Evolutionary conservation across 2,113 vertebrate species (phyloP).

Genomic region (Reinhardtius hippoglossoides): DNA sequence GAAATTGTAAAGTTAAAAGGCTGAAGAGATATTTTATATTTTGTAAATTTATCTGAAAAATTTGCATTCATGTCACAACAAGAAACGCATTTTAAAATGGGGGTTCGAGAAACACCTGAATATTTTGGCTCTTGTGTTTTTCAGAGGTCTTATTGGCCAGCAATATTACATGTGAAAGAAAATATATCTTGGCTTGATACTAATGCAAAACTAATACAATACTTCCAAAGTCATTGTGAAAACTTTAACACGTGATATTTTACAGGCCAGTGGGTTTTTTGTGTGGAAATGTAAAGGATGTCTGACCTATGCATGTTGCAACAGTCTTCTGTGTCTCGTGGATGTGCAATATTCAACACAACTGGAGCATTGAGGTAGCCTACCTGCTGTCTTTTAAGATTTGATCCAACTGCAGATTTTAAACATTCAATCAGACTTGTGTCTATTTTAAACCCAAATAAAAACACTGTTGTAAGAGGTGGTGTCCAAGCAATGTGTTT

Average conservation of each 20-base stretch:
- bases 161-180: slow-evolving; percentile 25
- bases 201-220: slow-evolving; percentile 32
- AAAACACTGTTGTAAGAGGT: slow-evolving; percentile 46
- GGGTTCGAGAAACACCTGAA: not conserved
- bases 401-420: slow-evolving; percentile 35
- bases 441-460: slow-evolving; percentile 63
- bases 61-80: slow-evolving; percentile 16
- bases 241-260: slow-evolving; percentile 26
- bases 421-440: slow-evolving; percentile 45
- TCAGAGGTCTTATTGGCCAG: slow-evolving; percentile 15
- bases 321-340: slow-evolving; percentile 52
- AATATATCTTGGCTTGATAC: slow-evolving; percentile 21
- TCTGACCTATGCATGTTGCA: slow-evolving; percentile 63
- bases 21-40: slow-evolving; percentile 37
- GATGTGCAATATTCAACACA: slow-evolving; percentile 55
- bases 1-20: slow-evolving; percentile 5
- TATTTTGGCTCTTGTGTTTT: slow-evolving; percentile 21
- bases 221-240: slow-evolving; percentile 39
- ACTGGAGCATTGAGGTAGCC: slow-evolving; percentile 20
- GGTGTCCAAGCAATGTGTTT: slow-evolving; percentile 29
- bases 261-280: slow-evolving; percentile 16
- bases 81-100: slow-evolving; percentile 12
- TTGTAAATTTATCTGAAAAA: slow-evolving; percentile 26
- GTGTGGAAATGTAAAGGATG: slow-evolving; percentile 46
- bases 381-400: slow-evolving; percentile 31